Evolutionary conservation across 2,888 invertebrate species (phyloP), one percentile per base, ranked within the genome.

Genomic region (Drosophila hamatofila): DNA sequence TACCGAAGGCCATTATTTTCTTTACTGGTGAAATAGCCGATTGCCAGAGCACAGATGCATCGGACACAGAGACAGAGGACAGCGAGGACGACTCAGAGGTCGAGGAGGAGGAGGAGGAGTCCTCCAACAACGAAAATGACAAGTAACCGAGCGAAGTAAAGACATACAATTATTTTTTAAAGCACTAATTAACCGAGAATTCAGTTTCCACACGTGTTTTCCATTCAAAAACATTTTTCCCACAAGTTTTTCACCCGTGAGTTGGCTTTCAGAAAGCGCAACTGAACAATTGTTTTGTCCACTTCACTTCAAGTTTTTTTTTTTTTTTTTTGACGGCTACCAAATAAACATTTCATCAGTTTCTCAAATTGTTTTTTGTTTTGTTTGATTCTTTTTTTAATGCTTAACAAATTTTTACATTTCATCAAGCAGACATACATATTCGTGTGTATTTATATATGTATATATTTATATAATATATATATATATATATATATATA

Each of bases 1-100:
- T 99, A 49, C 98, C 99, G 2, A 96, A 97, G 90, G 99, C 99
- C 57, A 96, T 99, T 35, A 95, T 99, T 37, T 98, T 97, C 92
- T 99, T 96, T 94, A 99, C 99, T 59, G 99, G 99, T 87, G 96
- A 96, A 92, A 95, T 94, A 18, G 94, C 96, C 11, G 91, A 91
- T 63, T 91, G 91, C 14, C 83, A 91, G 62, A 91, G 88, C 73
- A 74, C 88, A 2, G 90, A 81, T n/a, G 83, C 63, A 0, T 75
- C 86, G 0, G 88, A 90, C 18, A 73, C 87, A 0, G 89, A 90
- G 14, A 46, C 84, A 0, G 89, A 90, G 8, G 82, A 83, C 0
- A 81, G 75, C 9, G 85, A 88, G 0, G 85, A 84, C 0, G 89
- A 85, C 1, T 85, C 88, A 0, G 88, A 88, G 33, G 80, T 59